Evolutionary conservation across 2,888 invertebrate species (phyloP).

Genomic region (Myopa tessellatipennis): DNA sequence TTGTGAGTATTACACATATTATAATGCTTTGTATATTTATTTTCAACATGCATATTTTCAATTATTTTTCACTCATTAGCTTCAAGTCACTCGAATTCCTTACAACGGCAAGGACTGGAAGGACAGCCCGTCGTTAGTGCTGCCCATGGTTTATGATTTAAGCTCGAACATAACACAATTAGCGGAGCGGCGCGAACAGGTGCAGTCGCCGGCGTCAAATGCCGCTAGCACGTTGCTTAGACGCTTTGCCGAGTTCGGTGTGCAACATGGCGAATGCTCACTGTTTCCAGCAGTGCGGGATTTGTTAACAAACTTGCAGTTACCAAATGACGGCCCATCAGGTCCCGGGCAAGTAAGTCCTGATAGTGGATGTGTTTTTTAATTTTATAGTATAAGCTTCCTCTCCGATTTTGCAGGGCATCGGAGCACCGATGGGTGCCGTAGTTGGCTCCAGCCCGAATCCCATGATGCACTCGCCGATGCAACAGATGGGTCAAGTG

Average conservation of each 20-base stretch:
- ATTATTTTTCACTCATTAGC: constrained; percentile 64
- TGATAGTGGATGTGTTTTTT: background rate
- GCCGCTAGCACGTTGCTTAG: constrained; percentile 76
- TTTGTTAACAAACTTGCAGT: constrained; percentile 82
- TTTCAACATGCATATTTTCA: background rate
- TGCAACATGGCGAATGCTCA: constrained; percentile 86
- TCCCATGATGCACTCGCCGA: constrained; percentile 73
- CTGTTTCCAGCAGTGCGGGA: constrained; percentile 92
- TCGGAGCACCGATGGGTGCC: constrained; percentile 68
- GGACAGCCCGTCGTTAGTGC: constrained; percentile 80
- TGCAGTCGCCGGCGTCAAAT: constrained; percentile 72
- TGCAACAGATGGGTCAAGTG: constrained; percentile 68
- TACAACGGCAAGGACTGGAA: constrained; percentile 75
- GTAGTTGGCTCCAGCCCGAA: constrained; percentile 69
- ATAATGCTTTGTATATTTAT: background rate
- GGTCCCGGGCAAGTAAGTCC: constrained; percentile 65
- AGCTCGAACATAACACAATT: constrained; percentile 86
- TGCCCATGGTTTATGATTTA: constrained; percentile 92
- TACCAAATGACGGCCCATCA: constrained; percentile 82
- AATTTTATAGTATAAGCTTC: background rate
- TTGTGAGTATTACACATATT: constrained; percentile 73
- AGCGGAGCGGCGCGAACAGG: constrained; percentile 83
- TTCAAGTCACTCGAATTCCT: constrained; percentile 80
- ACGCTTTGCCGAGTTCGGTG: constrained; percentile 80
- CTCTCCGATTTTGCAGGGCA: constrained; percentile 54